These are phyloP conservation scores for Lucilia cuprina DNA, from an alignment of 1,140 invertebrate species.

Conservation along the genomic window DNA sequence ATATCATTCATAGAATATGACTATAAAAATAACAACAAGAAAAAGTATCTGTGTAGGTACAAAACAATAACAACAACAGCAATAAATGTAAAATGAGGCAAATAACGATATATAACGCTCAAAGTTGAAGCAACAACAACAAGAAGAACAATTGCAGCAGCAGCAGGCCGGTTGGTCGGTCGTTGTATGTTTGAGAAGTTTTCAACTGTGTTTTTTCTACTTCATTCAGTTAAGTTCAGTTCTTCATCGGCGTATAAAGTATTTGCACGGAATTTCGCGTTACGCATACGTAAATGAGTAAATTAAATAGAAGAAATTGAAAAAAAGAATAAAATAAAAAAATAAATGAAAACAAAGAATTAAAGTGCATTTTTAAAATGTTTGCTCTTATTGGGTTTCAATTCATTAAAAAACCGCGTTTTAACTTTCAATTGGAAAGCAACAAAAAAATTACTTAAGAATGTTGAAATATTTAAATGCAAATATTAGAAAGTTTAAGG, in stretches of 20 bases:
- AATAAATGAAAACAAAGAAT: not conserved
- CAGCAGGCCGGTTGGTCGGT: too few relatives aligned
- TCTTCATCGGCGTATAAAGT: constrained; percentile 11
- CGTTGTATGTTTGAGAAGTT: not conserved
- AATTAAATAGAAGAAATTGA: not conserved
- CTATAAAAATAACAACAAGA: not conserved
- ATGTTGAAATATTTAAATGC: not conserved
- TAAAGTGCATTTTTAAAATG: not conserved
- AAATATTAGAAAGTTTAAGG: not conserved
- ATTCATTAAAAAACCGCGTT: not conserved
- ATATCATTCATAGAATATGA: not conserved
- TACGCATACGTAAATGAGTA: not conserved
- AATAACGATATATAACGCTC: not conserved
- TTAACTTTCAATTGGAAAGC: not conserved
- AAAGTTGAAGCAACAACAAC: not conserved
- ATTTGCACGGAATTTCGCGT: not conserved
- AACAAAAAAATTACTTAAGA: not conserved
- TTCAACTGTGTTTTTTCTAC: not conserved
- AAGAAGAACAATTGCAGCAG: too few relatives aligned
- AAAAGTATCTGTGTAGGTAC: too few relatives aligned
- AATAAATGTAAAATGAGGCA: not conserved
- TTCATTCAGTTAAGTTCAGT: constrained; percentile 8
- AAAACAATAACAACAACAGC: not conserved
- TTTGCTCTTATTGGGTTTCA: not conserved
- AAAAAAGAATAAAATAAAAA: not conserved